These are phyloP conservation scores for Microplitis mediator DNA, from an alignment of 1,140 invertebrate species.

Conservation along the genomic window DNA sequence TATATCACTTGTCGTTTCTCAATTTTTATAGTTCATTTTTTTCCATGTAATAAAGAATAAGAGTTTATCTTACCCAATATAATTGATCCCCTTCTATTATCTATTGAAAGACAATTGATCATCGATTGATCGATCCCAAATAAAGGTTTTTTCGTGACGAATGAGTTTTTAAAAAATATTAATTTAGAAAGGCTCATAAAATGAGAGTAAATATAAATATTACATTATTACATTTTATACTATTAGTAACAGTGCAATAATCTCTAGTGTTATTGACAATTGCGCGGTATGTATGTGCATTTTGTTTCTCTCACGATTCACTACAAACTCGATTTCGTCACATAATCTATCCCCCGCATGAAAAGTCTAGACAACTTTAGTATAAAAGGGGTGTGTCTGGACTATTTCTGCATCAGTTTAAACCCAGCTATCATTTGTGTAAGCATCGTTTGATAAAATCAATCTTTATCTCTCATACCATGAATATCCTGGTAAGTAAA, in stretches of 20 bases:
- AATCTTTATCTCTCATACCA: constrained; percentile 34
- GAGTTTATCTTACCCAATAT: too few species aligned
- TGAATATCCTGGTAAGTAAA: constrained; percentile 54
- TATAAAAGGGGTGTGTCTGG: constrained; percentile 53
- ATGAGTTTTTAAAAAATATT: background rate
- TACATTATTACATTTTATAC: background rate
- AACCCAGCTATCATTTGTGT: constrained; percentile 30
- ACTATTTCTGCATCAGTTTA: constrained; percentile 46
- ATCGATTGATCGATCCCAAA: background rate
- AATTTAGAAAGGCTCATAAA: background rate
- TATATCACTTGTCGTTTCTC: too few species aligned
- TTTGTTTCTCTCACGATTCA: background rate
- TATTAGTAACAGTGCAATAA: background rate
- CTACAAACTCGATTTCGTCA: background rate
- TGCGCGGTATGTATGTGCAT: background rate
- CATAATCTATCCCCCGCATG: background rate
- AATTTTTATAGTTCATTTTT: too few species aligned
- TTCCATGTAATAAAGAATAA: too few species aligned
- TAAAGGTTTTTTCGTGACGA: background rate
- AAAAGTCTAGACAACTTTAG: constrained; percentile 17
- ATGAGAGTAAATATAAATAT: background rate
- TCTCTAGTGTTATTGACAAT: background rate
- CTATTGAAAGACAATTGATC: background rate
- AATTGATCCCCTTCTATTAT: background rate
- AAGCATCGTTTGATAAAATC: background rate